Evolutionary conservation across 2,113 vertebrate genomes (phyloP).

Genomic region (Spheniscus mendiculus): DNA sequence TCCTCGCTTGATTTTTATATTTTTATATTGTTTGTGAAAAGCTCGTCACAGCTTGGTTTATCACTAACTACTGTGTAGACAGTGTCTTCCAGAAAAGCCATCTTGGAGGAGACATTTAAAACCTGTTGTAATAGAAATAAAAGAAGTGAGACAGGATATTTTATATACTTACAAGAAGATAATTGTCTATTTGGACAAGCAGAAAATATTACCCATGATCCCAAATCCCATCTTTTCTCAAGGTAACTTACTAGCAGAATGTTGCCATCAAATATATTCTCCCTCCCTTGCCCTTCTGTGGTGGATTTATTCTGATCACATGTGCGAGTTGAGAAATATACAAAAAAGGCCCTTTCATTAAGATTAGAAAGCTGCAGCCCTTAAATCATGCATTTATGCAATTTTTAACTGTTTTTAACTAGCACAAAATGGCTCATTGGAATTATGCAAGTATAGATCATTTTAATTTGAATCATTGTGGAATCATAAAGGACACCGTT

Average conservation of each 20-base stretch:
- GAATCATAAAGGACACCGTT: conserved; percentile 78
- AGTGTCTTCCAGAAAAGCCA: neutral
- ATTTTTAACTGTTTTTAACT: conserved; percentile 82
- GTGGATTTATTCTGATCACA: conserved; percentile 64
- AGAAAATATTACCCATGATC: neutral
- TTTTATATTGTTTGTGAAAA: neutral
- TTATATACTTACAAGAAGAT: neutral
- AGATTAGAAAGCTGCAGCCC: conserved; percentile 63
- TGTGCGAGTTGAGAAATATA: conserved; percentile 41
- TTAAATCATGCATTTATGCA: conserved; percentile 77
- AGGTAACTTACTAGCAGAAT: neutral
- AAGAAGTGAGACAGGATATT: neutral
- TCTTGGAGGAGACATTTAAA: neutral
- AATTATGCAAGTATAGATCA: conserved; percentile 80
- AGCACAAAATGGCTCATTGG: conserved; percentile 74
- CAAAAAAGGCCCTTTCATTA: conserved; percentile 66
- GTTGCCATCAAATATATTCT: neutral
- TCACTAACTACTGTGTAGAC: neutral
- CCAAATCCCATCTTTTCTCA: neutral
- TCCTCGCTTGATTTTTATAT: neutral
- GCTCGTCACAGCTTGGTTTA: neutral
- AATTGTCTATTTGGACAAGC: neutral
- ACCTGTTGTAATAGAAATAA: neutral
- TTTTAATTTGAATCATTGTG: conserved; percentile 82
- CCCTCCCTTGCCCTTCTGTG: neutral